These are phyloP conservation scores for Danaus plexippus DNA, from an alignment of 1,140 invertebrate genomes.

Conservation along the genomic window DNA sequence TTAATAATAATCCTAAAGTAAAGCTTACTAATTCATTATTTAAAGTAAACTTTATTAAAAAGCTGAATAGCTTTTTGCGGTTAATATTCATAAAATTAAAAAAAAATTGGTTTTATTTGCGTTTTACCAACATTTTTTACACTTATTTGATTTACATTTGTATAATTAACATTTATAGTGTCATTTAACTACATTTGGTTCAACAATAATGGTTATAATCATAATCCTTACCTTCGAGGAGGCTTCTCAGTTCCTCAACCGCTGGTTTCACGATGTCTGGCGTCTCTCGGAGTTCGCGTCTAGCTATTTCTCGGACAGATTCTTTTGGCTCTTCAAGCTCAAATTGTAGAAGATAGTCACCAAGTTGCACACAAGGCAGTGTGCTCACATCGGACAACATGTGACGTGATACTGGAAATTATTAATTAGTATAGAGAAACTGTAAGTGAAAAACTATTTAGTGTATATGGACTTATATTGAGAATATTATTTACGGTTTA, in stretches of 20 bases:
- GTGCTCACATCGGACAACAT: conserved; percentile 79
- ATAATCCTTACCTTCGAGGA: conserved; percentile 76
- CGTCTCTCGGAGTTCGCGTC: conserved; percentile 80
- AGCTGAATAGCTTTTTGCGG: too few relatives aligned
- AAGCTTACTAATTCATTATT: too few relatives aligned
- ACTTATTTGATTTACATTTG: neutral
- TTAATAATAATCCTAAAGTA: too few relatives aligned
- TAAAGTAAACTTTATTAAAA: too few relatives aligned
- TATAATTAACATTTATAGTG: neutral
- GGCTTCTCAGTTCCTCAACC: conserved; percentile 74
- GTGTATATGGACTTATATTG: too few relatives aligned
- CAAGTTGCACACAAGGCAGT: conserved; percentile 78
- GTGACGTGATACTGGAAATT: conserved; percentile 73
- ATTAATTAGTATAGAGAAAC: too few relatives aligned
- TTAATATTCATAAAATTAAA: neutral
- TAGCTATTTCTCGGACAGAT: conserved; percentile 79
- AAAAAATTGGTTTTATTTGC: neutral
- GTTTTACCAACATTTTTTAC: neutral
- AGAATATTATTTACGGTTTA: too few relatives aligned
- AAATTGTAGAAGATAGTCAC: conserved; percentile 77
- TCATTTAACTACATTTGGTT: neutral
- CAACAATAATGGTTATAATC: too few relatives aligned
- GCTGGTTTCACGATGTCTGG: conserved; percentile 77
- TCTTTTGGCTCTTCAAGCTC: conserved; percentile 76
- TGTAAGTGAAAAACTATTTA: too few relatives aligned